A percentile compares a stretch with the other conserved stretches of the same genome.
Conservation (phyloP, 2,113 vertebrate species). For the Abramis brama region DNA sequence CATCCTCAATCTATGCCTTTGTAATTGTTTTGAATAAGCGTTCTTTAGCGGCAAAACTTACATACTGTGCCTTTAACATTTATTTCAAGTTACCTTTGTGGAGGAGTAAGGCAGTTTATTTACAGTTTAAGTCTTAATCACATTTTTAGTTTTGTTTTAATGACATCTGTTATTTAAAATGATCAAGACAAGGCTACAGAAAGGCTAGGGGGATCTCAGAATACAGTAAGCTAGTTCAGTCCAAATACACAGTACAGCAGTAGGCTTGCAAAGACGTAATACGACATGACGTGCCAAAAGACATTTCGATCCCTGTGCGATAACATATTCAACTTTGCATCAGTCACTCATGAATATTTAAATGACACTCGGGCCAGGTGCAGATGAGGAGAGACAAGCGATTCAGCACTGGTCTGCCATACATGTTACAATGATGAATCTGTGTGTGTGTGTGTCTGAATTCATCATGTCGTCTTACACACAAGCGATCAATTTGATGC, state of each 20-base stretch:
- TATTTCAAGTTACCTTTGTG: too few species aligned
- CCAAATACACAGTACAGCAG: neutral
- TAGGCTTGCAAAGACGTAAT: neutral
- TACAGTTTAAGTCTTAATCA: too few species aligned
- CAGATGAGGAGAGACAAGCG: neutral
- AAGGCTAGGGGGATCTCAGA: neutral
- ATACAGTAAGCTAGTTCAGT: neutral
- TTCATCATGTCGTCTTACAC: neutral
- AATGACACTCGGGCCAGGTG: neutral
- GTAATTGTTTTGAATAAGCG: too few species aligned
- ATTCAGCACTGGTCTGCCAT: neutral
- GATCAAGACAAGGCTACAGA: neutral
- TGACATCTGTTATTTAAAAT: neutral
- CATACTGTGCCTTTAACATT: too few species aligned
- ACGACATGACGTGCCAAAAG: constrained; percentile 1
- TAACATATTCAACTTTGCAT: constrained; percentile 28
- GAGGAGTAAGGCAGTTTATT: too few species aligned
- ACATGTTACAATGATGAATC: neutral
- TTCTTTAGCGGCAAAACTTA: too few species aligned
- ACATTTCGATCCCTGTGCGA: constrained; percentile 7
- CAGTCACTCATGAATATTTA: constrained; percentile 34
- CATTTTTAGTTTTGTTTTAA: neutral
- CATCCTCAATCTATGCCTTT: too few species aligned
- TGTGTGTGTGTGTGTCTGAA: neutral
- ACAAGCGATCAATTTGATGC: neutral